Conservation (phyloP, 2,113 vertebrate genomes). For the Tamias sibiricus region DNA sequence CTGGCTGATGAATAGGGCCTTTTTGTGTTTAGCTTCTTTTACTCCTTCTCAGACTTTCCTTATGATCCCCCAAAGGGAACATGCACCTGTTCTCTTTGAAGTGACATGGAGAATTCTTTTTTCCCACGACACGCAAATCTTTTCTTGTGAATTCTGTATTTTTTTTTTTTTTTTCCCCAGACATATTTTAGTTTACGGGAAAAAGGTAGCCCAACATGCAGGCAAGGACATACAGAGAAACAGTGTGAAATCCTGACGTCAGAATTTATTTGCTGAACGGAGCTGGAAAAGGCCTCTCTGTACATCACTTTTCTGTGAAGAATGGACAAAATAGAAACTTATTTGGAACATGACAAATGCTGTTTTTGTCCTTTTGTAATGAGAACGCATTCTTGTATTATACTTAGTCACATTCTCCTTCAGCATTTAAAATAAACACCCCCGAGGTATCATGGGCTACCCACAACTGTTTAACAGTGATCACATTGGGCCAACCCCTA, state of each 20-base stretch:
- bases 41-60: background rate
- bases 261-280: background rate
- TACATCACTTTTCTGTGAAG: background rate
- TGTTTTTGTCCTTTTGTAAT: background rate
- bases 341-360: background rate
- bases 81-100: slow-evolving; percentile 46
- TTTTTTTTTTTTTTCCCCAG: background rate
- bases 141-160: background rate
- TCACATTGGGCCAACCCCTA: background rate
- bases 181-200: background rate
- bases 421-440: background rate
- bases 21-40: background rate
- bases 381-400: background rate
- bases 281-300: background rate
- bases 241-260: background rate
- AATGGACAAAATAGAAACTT: background rate
- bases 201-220: background rate
- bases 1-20: background rate
- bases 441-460: background rate
- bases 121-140: background rate
- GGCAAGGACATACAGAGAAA: background rate
- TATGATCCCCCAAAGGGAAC: background rate
- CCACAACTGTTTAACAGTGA: background rate
- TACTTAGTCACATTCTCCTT: background rate
- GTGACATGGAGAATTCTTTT: background rate